Evolutionary conservation across 2,797 vertebrate genomes (phyloP).

Genomic region (Acrocephalus scirpaceus): DNA sequence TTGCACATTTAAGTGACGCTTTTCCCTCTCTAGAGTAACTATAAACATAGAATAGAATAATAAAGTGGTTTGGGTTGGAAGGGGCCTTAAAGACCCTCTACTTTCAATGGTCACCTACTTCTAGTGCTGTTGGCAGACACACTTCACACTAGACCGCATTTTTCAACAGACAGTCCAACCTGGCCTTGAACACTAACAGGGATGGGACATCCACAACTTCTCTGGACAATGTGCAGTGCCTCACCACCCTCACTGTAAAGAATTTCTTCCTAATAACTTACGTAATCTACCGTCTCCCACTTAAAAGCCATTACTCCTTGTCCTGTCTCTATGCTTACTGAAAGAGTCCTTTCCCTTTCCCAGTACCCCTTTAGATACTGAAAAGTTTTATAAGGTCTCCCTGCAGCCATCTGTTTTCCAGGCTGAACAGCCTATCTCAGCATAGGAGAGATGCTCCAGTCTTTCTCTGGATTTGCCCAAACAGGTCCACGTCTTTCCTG

Average conservation of each 20-base stretch:
- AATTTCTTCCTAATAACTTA: background rate
- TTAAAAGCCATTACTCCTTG: background rate
- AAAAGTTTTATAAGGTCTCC: background rate
- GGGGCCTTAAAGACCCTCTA: background rate
- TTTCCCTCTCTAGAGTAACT: background rate
- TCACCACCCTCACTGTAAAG: background rate
- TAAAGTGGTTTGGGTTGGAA: background rate
- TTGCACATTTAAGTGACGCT: background rate
- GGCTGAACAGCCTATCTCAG: background rate
- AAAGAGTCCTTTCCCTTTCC: background rate
- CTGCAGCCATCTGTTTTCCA: background rate
- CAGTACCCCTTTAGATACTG: background rate
- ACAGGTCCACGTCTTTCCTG: background rate
- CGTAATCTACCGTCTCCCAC: background rate
- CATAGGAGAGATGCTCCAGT: background rate
- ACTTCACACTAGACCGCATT: background rate
- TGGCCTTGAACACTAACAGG: background rate
- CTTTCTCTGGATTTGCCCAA: background rate
- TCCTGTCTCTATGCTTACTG: background rate
- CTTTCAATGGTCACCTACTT: background rate
- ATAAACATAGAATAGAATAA: background rate
- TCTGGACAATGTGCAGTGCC: background rate
- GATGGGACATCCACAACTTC: background rate
- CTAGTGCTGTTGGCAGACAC: background rate
- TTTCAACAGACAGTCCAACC: background rate